A percentile compares a stretch with the other conserved stretches of the same genome.
These are phyloP conservation scores for Crioceris asparagi DNA, from an alignment of 2,888 invertebrate genomes.

Conservation along the genomic window DNA sequence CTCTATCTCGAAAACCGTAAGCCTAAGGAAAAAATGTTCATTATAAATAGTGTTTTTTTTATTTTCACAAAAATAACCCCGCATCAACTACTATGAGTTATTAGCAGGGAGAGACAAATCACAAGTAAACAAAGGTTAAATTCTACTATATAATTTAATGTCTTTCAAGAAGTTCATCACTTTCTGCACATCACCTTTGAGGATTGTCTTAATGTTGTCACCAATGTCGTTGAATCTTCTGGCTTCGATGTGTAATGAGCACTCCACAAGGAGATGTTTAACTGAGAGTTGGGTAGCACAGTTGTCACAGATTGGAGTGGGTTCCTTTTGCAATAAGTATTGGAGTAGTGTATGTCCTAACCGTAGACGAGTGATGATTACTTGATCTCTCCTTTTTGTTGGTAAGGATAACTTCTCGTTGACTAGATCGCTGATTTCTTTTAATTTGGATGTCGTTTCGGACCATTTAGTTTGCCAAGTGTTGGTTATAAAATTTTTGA, in stretches of 20 bases:
- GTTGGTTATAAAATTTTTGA: not conserved
- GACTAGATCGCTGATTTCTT: not conserved
- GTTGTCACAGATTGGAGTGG: not conserved
- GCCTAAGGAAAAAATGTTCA: no score
- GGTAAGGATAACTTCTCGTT: not conserved
- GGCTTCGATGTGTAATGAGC: not conserved
- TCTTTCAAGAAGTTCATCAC: not conserved
- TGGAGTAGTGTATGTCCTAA: not conserved
- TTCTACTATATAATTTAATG: not conserved
- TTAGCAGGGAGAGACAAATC: no score
- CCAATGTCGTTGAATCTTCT: not conserved
- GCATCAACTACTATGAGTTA: no score
- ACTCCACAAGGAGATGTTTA: constrained; percentile 1
- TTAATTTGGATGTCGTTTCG: not conserved
- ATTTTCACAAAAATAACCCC: no score
- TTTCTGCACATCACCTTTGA: not conserved
- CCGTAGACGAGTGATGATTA: not conserved
- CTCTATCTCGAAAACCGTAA: no score
- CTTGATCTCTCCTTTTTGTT: not conserved
- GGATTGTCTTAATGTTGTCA: not conserved
- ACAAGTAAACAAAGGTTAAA: no score
- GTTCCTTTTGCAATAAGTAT: not conserved
- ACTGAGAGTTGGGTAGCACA: not conserved
- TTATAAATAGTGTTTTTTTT: no score
- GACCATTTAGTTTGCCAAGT: not conserved